Evolutionary conservation across 2,113 vertebrate species (phyloP), one percentile per base, ranked within the genome.

Genomic region (Lagopus muta): DNA sequence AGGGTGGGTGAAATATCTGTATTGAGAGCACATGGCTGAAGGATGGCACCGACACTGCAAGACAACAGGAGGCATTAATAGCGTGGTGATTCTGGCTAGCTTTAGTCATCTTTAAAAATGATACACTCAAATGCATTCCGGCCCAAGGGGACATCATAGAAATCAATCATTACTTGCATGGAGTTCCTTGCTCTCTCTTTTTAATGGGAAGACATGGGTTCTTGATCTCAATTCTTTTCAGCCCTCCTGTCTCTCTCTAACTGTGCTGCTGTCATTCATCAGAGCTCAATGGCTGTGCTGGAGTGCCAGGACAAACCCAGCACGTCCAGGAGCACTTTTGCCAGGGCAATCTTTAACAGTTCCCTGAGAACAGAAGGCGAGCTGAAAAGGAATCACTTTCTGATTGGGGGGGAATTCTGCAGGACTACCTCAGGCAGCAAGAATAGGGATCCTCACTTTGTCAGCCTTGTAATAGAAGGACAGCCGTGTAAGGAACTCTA

Each of bases 71-170:
- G 62, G 21, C 94, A 48, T 58, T 32, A 62, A 88, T 34, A 72
- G 82, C n/a, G 27, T 45, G 34, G 65, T 28, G 82, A 34, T 67
- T 9, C 82, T 61, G 92, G 76, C 82, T 74, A 1, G 80, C 62
- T 75, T 89, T 7, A 94, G 90, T 95, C 88, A 95, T 72, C 92
- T 61, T 95, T 96, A 88, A 92, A 95, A 95, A 95, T 42, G 86
- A 92, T 88, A 66, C 70, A 24, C 93, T 96, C 82, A 40, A 36
- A 78, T 13, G 20, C 57, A 74, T 84, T 86, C 86, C 95, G 93
- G 91, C 88, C 95, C 90, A n/a, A 42, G 92, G 90, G 90, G 76
- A 88, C 57, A 3, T 36, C 13, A 19, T 43, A 77, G 92, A 54
- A 47, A 88, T 92, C 90, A 40, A 21, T 90, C 92, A 94, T 81